Percentiles rank a stretch among this genome's conserved stretches.
Evolutionary conservation across 2,113 vertebrate species (phyloP).

Genomic region (Paramormyrops kingsleyae): DNA sequence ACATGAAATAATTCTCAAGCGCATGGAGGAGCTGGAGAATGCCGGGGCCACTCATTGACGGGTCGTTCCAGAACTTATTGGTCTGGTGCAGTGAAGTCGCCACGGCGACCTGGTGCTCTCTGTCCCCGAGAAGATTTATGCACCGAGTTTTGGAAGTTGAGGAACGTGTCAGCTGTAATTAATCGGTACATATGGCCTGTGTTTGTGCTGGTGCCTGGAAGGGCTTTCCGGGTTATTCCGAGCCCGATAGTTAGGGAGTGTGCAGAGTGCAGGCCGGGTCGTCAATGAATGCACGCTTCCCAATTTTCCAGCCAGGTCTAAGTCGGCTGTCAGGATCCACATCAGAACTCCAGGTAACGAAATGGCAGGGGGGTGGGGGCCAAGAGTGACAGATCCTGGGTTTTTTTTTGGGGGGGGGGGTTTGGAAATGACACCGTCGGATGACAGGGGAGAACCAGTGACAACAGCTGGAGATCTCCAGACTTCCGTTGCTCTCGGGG

Average conservation of each 20-base stretch:
- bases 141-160: background rate
- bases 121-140: background rate
- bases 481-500: slow-evolving; percentile 30
- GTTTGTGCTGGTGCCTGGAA: slow-evolving; percentile 17
- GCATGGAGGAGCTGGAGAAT: background rate
- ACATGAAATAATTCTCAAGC: background rate
- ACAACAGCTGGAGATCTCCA: slow-evolving; percentile 38
- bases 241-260: slow-evolving; percentile 13
- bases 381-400: slow-evolving; percentile 44
- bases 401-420: slow-evolving; percentile 7
- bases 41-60: background rate
- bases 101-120: background rate
- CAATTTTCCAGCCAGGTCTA: slow-evolving; percentile 17
- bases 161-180: slow-evolving; percentile 19
- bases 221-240: slow-evolving; percentile 1
- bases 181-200: slow-evolving; percentile 15
- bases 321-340: slow-evolving; percentile 36
- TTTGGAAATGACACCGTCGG: slow-evolving; percentile 32
- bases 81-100: background rate
- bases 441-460: slow-evolving; percentile 25
- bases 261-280: slow-evolving; percentile 4
- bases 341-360: slow-evolving; percentile 39
- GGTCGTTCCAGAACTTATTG: background rate
- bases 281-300: slow-evolving; percentile 18
- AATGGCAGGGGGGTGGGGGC: slow-evolving; percentile 22